These are phyloP conservation scores for Stylophora pistillata DNA, from an alignment of 64 coral and sea anemone genomes.

Conservation along the genomic window DNA sequence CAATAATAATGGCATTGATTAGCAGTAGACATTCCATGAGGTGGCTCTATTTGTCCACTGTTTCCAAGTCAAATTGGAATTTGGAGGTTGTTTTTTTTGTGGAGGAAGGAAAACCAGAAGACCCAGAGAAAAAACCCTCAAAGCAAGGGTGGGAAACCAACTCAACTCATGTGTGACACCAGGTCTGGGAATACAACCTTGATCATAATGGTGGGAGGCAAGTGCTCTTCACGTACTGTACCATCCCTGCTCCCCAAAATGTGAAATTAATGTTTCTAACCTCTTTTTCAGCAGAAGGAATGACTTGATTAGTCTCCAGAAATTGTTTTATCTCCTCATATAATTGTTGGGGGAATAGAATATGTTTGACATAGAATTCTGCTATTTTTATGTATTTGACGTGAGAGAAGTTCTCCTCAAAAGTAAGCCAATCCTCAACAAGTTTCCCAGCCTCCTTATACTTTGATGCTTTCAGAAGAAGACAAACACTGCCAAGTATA, in stretches of 20 bases:
- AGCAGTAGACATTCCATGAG: no score
- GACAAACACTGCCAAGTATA: not conserved
- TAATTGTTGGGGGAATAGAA: conserved; percentile 28
- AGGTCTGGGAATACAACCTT: not conserved
- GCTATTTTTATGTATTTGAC: conserved; percentile 11
- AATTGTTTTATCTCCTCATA: not conserved
- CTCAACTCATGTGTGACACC: no score
- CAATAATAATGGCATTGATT: no score
- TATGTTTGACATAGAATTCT: conserved; percentile 17
- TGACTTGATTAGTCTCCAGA: not conserved
- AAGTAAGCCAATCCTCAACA: conserved; percentile 12
- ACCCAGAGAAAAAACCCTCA: no score
- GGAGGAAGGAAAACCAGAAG: no score
- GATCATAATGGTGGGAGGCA: not conserved
- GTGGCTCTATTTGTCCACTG: no score
- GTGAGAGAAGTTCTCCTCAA: conserved; percentile 15
- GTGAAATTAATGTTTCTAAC: not conserved
- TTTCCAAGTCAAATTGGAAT: no score
- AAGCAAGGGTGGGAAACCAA: no score
- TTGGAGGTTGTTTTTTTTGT: no score
- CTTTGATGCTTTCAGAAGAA: conserved; percentile 24
- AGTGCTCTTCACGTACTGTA: not conserved
- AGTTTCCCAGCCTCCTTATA: not conserved
- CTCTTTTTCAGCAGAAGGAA: conserved; percentile 11
- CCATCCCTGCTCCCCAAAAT: not conserved